Conservation (phyloP, 1,140 invertebrate genomes). For the Eciton burchellii region DNA sequence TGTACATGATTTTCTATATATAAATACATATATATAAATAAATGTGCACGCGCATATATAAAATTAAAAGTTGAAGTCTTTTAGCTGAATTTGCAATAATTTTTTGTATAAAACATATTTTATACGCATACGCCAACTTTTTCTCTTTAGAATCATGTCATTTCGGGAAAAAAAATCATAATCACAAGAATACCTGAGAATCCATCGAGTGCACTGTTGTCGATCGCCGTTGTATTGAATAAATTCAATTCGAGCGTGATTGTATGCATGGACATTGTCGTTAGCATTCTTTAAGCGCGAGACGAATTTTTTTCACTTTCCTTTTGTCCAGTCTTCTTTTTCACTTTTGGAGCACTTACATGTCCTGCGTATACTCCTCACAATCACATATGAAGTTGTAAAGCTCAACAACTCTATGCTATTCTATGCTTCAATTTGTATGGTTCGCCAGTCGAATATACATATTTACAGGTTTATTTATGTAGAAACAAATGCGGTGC, state of each 20-base stretch:
- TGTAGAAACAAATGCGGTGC: neutral
- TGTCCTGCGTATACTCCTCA: neutral
- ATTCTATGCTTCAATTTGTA: constrained; percentile 7
- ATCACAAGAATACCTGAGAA: constrained; percentile 76
- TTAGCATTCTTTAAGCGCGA: constrained; percentile 66
- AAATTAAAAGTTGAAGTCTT: no score
- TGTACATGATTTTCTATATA: no score
- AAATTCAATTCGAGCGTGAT: constrained; percentile 76
- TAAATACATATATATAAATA: no score
- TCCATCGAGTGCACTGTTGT: constrained; percentile 75
- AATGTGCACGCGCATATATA: no score
- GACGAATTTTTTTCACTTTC: neutral
- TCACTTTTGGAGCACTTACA: neutral
- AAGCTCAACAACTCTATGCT: constrained; percentile 2
- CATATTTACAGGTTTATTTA: constrained; percentile 33
- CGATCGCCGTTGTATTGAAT: constrained; percentile 79
- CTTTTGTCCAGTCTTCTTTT: neutral
- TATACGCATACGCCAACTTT: no score
- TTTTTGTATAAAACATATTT: no score
- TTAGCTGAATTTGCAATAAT: no score
- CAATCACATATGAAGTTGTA: no score
- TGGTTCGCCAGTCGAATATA: neutral
- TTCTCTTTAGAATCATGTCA: no score
- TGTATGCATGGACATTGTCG: constrained; percentile 80
- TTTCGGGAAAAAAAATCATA: neutral